Conservation (phyloP, 2,113 vertebrate species). For the Excalfactoria chinensis region DNA sequence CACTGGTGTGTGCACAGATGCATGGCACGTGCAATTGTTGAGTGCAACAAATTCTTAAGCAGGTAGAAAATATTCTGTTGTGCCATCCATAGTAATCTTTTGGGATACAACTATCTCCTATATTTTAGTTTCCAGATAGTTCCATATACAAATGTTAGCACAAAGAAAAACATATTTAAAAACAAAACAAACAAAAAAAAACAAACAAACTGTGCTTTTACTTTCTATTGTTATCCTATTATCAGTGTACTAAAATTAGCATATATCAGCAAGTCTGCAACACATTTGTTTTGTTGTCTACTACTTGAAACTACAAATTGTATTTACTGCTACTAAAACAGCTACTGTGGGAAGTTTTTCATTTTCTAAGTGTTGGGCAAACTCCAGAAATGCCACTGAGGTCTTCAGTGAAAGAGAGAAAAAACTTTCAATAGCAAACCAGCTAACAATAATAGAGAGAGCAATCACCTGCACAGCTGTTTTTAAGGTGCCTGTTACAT, state of each 20-base stretch:
- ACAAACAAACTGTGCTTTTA: too few species aligned
- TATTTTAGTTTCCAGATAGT: background rate
- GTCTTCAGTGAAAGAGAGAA: background rate
- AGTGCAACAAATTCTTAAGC: background rate
- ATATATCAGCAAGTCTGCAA: background rate
- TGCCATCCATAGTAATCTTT: background rate
- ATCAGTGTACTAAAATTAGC: background rate
- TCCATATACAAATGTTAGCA: background rate
- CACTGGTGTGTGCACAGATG: background rate
- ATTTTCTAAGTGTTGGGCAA: background rate
- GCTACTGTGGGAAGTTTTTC: background rate
- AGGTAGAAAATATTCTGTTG: background rate
- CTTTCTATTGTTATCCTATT: background rate
- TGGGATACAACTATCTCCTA: background rate
- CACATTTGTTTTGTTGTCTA: background rate
- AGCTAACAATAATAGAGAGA: background rate
- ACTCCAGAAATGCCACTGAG: background rate
- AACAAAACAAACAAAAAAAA: background rate
- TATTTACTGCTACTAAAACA: background rate
- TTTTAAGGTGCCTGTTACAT: background rate
- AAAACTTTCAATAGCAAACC: background rate
- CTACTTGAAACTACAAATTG: background rate
- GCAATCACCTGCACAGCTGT: background rate
- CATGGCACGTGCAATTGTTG: background rate
- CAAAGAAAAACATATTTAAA: background rate